These are phyloP conservation scores for Lasioglossum marginatum DNA, from an alignment of 2,888 invertebrate species.

Conservation along the genomic window DNA sequence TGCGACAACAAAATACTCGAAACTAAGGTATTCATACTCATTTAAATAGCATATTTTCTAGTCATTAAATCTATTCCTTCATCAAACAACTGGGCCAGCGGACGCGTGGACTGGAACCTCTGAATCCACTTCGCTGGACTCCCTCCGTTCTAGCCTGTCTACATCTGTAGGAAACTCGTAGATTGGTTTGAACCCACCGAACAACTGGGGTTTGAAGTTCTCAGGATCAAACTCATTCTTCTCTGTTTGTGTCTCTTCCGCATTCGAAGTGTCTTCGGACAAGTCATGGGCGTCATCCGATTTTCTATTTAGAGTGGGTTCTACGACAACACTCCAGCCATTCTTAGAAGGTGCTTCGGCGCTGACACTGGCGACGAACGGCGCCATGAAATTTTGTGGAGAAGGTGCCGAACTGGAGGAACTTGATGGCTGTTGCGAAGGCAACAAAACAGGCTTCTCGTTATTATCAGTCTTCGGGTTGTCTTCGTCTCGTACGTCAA, in stretches of 20 bases:
- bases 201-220: slow-evolving; percentile 89
- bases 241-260: slow-evolving; percentile 75
- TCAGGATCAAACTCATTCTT: slow-evolving; percentile 87
- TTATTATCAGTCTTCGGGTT: slow-evolving; percentile 61
- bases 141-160: slow-evolving; percentile 50
- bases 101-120: slow-evolving; percentile 22
- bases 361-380: slow-evolving; percentile 89
- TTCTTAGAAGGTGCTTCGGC: slow-evolving; percentile 86
- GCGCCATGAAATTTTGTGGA: slow-evolving; percentile 88
- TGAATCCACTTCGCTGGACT: slow-evolving; percentile 27
- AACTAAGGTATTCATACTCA: slow-evolving; percentile 28
- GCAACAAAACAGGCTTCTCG: slow-evolving; percentile 77
- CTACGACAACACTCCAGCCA: slow-evolving; percentile 87
- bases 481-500: slow-evolving; percentile 48
- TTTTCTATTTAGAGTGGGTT: slow-evolving; percentile 46
- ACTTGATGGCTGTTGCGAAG: slow-evolving; percentile 82
- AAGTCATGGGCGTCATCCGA: slow-evolving; percentile 43
- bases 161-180: slow-evolving; percentile 85
- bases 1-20: slow-evolving; percentile 27
- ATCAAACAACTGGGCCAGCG: slow-evolving; percentile 48
- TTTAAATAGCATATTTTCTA: slow-evolving; percentile 38
- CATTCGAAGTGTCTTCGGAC: slow-evolving; percentile 35
- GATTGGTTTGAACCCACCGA: slow-evolving; percentile 90
- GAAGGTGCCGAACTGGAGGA: slow-evolving; percentile 83
- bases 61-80: slow-evolving; percentile 12